Evolutionary conservation across 53 echinoderm and acorn worm genomes (phyloP).

Genomic region (Holothuria leucospilota): DNA sequence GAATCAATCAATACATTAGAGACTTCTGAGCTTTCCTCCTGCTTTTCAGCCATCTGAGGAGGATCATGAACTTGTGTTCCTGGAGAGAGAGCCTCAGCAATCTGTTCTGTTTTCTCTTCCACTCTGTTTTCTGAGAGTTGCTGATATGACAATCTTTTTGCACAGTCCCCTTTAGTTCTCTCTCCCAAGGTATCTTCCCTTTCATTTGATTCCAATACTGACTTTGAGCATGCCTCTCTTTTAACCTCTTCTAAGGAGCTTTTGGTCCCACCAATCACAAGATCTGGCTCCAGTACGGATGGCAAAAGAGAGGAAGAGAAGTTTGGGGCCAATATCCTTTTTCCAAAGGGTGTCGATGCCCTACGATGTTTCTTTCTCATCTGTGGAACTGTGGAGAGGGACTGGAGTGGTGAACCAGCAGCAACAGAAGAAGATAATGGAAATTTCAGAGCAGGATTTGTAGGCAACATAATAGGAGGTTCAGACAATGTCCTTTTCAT

Average conservation of each 20-base stretch:
- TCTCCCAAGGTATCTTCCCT: background rate
- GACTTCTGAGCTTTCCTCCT: background rate
- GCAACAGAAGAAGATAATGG: background rate
- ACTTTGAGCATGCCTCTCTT: too few species aligned
- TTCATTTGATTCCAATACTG: background rate
- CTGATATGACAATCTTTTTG: background rate
- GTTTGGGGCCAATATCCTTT: conserved; percentile 4
- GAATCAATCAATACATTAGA: background rate
- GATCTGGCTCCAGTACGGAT: background rate
- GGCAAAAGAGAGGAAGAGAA: background rate
- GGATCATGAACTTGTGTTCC: too few species aligned
- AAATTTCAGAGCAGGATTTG: background rate
- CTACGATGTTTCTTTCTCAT: background rate
- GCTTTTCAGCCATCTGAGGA: background rate
- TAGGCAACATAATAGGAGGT: background rate
- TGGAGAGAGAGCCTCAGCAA: background rate
- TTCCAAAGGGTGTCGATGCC: background rate
- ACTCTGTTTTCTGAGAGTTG: background rate
- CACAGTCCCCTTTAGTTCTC: background rate
- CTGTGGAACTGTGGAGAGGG: conserved; percentile 17
- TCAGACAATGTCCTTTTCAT: conserved; percentile 28
- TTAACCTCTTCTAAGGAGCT: background rate
- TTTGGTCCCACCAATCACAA: background rate
- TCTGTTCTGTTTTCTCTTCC: background rate
- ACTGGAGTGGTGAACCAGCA: background rate